Evolutionary conservation across 1,140 invertebrate genomes (phyloP), one percentile per base, ranked within the genome.

Genomic region (Trichoplusia ni): DNA sequence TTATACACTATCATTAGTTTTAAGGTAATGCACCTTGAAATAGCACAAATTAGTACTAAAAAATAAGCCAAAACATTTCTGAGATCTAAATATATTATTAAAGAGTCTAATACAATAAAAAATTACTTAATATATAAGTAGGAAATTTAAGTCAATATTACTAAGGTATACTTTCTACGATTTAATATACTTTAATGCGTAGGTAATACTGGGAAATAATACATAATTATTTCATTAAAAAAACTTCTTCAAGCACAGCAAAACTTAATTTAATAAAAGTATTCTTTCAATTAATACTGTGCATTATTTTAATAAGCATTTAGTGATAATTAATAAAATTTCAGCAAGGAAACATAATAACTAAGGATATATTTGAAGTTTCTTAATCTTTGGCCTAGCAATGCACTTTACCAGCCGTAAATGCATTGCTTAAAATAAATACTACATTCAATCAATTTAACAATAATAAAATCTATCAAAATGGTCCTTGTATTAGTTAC

Each of bases 331-430:
- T 6, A 11, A 6, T 35, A 3, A 35, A 35, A 35, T 35, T 6
- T 6, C 19, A 47, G 5, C 4, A 9, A 8, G 16, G 27, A 25
- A 29, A n/a, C 4, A 29, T 9, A 42, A 42, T 9, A 42, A 42
- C 8, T 14, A 42, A 19, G 8, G 16, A 19, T 19, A 21, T 7
- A 4, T n/a, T 13, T 38, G n/a, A 42, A 42, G 1, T 6, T 8
- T 9, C 18, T 14, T 42, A 14, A 9, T 29, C n/a, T 59, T 25
- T 42, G 38, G n/a, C 9, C 13, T 27, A 54, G 49, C 25, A 64
- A 64, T 64, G 49, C 61, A 54, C 61, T 2, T 23, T 35, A 54
- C 61, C 61, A 64, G 61, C 49, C 47, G 44, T 40, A 5, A 64
- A 42, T 62, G 59, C 61, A 64, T 64, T 64, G 35, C 61, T 11